Percentiles rank a stretch among this genome's conserved stretches.
These are phyloP conservation scores for Intellagama lesueurii DNA, from an alignment of 2,797 vertebrate genomes.

Conservation along the genomic window DNA sequence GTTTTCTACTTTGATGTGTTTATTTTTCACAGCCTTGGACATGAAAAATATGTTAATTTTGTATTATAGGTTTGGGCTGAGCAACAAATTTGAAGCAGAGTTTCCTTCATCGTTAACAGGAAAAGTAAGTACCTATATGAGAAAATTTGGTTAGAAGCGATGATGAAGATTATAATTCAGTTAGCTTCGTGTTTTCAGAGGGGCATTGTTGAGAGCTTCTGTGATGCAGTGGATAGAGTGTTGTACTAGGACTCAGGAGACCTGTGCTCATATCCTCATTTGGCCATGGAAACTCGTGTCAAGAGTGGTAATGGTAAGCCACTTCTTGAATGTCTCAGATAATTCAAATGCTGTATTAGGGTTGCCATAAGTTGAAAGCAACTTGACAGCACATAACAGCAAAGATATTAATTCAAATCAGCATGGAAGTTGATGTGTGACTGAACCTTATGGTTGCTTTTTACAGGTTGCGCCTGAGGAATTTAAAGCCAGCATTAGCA, in stretches of 20 bases:
- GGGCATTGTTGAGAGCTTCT: too few species aligned
- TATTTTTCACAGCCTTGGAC: neutral
- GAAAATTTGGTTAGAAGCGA: neutral
- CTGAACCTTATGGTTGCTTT: constrained; percentile 11
- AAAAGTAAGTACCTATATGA: constrained; percentile 85
- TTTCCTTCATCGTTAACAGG: constrained; percentile 98
- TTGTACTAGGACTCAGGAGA: too few species aligned
- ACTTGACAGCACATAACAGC: too few species aligned
- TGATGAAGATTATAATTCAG: neutral
- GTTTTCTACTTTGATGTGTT: neutral
- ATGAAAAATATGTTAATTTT: constrained; percentile 45
- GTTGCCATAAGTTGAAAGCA: too few species aligned
- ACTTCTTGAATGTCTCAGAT: too few species aligned
- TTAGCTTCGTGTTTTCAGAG: neutral
- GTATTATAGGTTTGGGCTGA: constrained; percentile 91
- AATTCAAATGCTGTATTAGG: too few species aligned
- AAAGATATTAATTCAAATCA: neutral
- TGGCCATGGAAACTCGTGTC: too few species aligned
- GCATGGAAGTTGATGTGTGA: constrained; percentile 1
- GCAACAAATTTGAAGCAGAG: constrained; percentile 99
- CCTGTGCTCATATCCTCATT: too few species aligned
- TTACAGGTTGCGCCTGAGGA: constrained; percentile 97
- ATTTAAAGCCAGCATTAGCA: constrained; percentile 97
- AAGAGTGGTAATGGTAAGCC: too few species aligned
- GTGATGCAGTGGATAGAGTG: too few species aligned